These are phyloP conservation scores for Drosophila neotestacea DNA, from an alignment of 2,888 invertebrate genomes.

Conservation along the genomic window DNA sequence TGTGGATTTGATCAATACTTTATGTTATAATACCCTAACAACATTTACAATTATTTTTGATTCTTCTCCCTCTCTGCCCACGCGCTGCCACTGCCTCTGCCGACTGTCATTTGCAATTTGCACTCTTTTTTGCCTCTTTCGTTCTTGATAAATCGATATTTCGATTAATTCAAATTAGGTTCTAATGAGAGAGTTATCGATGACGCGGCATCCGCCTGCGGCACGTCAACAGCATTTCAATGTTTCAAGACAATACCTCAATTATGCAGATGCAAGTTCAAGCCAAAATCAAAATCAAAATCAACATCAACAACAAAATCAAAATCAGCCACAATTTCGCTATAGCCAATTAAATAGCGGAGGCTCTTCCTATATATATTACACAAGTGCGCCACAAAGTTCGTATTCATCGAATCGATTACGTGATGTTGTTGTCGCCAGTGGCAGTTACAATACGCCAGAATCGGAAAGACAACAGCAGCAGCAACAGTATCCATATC, in stretches of 20 bases:
- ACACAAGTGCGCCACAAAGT: slow-evolving; percentile 65
- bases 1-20: not conserved
- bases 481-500: slow-evolving; percentile 12
- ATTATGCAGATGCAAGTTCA: slow-evolving; percentile 14
- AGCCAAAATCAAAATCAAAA: not conserved
- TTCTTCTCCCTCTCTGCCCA: slow-evolving; percentile 7
- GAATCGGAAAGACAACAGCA: slow-evolving; percentile 32
- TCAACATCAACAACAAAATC: not conserved
- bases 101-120: slow-evolving; percentile 8
- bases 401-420: slow-evolving; percentile 73
- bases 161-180: slow-evolving; percentile 35
- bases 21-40: not conserved
- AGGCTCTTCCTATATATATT: slow-evolving; percentile 56
- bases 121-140: not conserved
- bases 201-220: slow-evolving; percentile 24
- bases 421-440: slow-evolving; percentile 47
- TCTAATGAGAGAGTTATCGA: slow-evolving; percentile 47
- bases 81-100: slow-evolving; percentile 2
- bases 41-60: slow-evolving; percentile 12
- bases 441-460: slow-evolving; percentile 7
- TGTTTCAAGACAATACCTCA: slow-evolving; percentile 28
- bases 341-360: slow-evolving; percentile 33
- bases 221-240: slow-evolving; percentile 6
- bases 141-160: slow-evolving; percentile 2
- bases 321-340: slow-evolving; percentile 16